A percentile compares a stretch with the other conserved stretches of the same genome.
phyloP scores from a whole-genome alignment of 2,888 invertebrate genomes.

The Nezara viridula region DNA sequence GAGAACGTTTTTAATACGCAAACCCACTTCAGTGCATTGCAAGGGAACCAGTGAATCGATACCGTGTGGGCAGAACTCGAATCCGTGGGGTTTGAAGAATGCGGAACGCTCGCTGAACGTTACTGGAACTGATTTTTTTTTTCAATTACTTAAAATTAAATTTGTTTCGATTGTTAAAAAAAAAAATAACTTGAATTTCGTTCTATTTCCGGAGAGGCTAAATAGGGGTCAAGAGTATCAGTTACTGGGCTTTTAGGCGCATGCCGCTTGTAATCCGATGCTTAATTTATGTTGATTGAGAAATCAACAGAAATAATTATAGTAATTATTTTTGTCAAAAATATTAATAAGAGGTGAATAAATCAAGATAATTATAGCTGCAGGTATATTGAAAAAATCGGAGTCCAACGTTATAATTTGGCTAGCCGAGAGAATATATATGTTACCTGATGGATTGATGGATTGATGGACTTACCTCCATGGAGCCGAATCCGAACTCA shows the following conservation, averaged over 20 bases:
- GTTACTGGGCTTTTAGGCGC: not conserved
- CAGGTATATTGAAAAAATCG: not conserved
- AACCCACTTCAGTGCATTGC: not conserved
- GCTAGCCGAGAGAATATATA: too few relatives aligned
- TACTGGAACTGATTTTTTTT: not conserved
- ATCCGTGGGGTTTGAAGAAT: not conserved
- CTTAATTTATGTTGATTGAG: not conserved
- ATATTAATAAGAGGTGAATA: not conserved
- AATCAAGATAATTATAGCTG: not conserved
- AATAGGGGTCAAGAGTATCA: slow-evolving; percentile 32
- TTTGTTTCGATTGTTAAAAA: too few relatives aligned
- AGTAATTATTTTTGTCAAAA: not conserved
- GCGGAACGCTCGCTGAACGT: not conserved
- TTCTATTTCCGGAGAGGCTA: not conserved
- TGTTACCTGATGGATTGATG: not conserved
- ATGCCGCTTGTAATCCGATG: not conserved
- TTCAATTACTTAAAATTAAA: too few relatives aligned
- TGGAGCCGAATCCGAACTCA: slow-evolving; percentile 65
- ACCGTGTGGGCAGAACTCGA: not conserved
- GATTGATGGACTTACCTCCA: slow-evolving; percentile 63
- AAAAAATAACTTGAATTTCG: too few relatives aligned
- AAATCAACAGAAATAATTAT: not conserved
- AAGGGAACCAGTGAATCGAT: not conserved
- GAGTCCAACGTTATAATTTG: not conserved
- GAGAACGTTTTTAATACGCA: not conserved